phyloP scores from a whole-genome alignment of 2,113 vertebrate genomes.

The Cyprinus carpio region DNA sequence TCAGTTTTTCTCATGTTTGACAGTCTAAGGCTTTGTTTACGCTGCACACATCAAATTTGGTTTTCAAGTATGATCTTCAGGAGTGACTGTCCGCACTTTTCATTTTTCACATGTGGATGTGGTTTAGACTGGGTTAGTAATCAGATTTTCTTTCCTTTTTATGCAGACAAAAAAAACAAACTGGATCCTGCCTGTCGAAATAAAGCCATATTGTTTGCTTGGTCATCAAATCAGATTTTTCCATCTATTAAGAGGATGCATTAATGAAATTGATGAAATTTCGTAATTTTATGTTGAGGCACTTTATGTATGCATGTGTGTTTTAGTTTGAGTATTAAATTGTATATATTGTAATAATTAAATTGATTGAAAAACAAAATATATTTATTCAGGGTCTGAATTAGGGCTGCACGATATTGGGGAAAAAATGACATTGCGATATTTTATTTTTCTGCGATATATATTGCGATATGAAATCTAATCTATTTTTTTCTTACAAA shows the following conservation, averaged over 20 bases:
- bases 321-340: too few species aligned
- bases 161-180: background rate
- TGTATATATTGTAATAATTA: too few species aligned
- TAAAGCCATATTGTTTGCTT: background rate
- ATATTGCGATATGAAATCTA: too few species aligned
- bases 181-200: background rate
- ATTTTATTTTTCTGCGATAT: too few species aligned
- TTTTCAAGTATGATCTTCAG: background rate
- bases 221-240: background rate
- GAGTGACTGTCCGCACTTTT: background rate
- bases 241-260: background rate
- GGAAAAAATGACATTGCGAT: too few species aligned
- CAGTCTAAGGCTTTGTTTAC: slow-evolving; percentile 10
- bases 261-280: background rate
- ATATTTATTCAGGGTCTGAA: too few species aligned
- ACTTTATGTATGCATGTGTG: too few species aligned
- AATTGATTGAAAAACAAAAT: too few species aligned
- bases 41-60: background rate
- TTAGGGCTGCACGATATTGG: too few species aligned
- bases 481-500: too few species aligned
- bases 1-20: slow-evolving; percentile 10
- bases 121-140: background rate
- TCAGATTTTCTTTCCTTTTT: background rate
- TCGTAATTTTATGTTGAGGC: background rate
- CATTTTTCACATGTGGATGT: background rate